These are phyloP conservation scores for Lepus oiostolus DNA, from an alignment of 2,797 vertebrate genomes.

Conservation along the genomic window DNA sequence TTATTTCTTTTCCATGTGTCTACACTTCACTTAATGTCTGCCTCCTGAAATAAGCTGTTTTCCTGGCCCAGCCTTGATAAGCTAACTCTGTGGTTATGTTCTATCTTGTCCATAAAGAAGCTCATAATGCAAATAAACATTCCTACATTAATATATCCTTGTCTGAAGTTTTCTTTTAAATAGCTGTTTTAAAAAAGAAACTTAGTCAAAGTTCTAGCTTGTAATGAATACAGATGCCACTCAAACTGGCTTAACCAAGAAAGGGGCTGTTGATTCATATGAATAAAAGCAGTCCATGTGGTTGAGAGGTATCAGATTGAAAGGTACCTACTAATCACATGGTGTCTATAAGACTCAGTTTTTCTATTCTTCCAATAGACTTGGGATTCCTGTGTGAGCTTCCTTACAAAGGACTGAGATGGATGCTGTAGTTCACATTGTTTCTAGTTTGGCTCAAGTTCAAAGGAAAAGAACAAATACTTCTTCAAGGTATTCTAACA, in stretches of 20 bases:
- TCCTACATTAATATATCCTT: not conserved
- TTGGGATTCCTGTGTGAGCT: not conserved
- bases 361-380: not conserved
- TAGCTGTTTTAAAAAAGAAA: constrained; percentile 4
- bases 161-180: not conserved
- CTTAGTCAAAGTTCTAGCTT: not conserved
- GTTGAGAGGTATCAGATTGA: not conserved
- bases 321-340: not conserved
- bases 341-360: not conserved
- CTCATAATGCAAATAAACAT: not conserved
- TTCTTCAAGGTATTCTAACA: not conserved
- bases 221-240: not conserved
- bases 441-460: not conserved
- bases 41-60: not conserved
- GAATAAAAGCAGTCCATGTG: not conserved
- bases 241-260: not conserved
- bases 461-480: not conserved
- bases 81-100: not conserved
- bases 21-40: not conserved
- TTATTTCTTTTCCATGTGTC: not conserved
- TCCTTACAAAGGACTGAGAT: not conserved
- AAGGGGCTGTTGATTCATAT: not conserved
- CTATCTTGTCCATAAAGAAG: not conserved
- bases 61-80: not conserved
- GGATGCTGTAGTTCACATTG: not conserved